phyloP scores from a whole-genome alignment of 2,797 vertebrate species.

The Crypturellus tataupa region DNA sequence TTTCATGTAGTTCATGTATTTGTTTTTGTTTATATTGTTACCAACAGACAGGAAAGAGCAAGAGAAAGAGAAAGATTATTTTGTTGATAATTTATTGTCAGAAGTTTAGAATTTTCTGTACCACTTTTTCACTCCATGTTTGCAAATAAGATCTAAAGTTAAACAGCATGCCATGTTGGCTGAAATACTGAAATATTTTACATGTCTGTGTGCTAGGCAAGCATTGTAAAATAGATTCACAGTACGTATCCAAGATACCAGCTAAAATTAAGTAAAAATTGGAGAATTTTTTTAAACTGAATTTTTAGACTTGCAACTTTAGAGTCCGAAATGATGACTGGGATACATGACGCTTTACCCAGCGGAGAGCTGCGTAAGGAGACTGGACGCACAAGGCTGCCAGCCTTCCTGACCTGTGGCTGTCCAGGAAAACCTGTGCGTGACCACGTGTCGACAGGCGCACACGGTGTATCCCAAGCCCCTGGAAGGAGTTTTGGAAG shows the following conservation, averaged over 20 bases:
- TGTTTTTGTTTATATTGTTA: not conserved
- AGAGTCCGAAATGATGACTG: not conserved
- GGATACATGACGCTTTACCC: not conserved
- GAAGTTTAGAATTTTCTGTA: not conserved
- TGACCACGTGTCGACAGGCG: not conserved
- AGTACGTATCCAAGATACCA: not conserved
- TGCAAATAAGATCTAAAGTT: not conserved
- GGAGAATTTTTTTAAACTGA: not conserved
- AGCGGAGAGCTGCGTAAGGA: accelerated
- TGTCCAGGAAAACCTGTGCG: not conserved
- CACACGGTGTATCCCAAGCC: not conserved
- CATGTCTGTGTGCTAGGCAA: not conserved
- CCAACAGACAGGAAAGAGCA: not conserved
- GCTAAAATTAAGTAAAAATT: not conserved
- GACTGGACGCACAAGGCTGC: not conserved
- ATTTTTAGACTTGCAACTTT: not conserved
- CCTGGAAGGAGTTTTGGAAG: not conserved
- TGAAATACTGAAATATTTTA: not conserved
- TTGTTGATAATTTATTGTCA: not conserved
- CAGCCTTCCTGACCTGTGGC: not conserved
- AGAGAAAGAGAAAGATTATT: too few relatives aligned
- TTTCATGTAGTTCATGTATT: not conserved
- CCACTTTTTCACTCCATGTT: not conserved
- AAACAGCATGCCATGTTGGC: not conserved
- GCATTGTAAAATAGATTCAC: not conserved